Base-by-base conservation (phyloP, 1,140 invertebrate species). In the Muscidifurax raptorellus region DNA sequence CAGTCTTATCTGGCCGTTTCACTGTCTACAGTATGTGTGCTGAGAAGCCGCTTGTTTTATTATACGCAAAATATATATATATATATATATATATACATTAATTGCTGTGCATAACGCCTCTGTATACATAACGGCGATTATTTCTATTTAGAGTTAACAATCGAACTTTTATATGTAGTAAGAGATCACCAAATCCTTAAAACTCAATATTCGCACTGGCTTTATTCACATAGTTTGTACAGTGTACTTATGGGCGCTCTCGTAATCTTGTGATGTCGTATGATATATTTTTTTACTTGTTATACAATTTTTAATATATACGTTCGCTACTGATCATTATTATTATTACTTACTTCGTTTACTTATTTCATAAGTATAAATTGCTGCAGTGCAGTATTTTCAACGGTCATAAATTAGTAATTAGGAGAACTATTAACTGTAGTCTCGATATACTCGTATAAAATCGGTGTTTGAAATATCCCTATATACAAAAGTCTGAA, bases 241-340 rank as follows among this genome's bases (percentile, higher is more conserved):
- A 52, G 77, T 80, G 64, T 80, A n/a, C n/a, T n/a, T n/a, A 64
- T 27, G 59, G 25, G 64, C 40, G 18, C 64, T 44, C 77, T 64
- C 77, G 77, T 80, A 69, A 69, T 67, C 22, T 30, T 80, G 28
- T 74, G 18, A 30, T 78, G 15, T 74, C 59, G 27, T 83, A 66
- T 79, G 36, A 25, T 44, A 28, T 2, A 52, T 67, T 28, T 75
- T 80, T 69, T 69, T 36, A 74, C 15, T 74, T 76, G 47, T 78
- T 74, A 78, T 25, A 77, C 36, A 44, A 40, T 83, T 52, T 66
- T 83, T 83, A 67, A 78, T 78, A 71, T 78, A 32, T 5, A 71
- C 66, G 13, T 78, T 78, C 64, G 13, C 13, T 78, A n/a, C 52
- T 83, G 13, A 81, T 15, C 2, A 25, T 69, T 80, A 25, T 40